Evolutionary conservation across 2,797 vertebrate species (phyloP), one percentile per base, ranked within the genome.

Genomic region (Catamblyrhynchus diadema): DNA sequence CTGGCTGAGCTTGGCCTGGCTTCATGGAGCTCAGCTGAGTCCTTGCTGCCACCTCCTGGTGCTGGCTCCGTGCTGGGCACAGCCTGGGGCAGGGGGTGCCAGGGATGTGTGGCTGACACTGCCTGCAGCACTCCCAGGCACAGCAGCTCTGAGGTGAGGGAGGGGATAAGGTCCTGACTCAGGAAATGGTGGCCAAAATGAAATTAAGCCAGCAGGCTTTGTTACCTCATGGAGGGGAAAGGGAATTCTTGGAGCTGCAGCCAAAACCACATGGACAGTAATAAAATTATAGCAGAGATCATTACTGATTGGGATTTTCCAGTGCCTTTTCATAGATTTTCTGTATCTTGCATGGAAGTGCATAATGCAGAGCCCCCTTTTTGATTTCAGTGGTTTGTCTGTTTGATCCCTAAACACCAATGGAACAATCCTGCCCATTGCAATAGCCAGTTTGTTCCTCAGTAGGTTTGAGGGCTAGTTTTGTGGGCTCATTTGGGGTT

Each of bases 41-140:
- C 94, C 97, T 86, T 97, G 95, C 96, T 98, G 98, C 97, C 97
- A 97, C 89, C 97, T 98, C 92, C 97, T 98, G 98, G 96, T 88
- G 47, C 21, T 45, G 47, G 7, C 53, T 72, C 61, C 56, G 32
- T 8, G 51, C 6, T 20, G 44, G 57, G 48, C 78, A 21, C 24
- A 10, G 81, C 35, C 27, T 56, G 12, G 56, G 33, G 8, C 25
- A 56, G 22, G 5, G 44, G 79, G 28, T 35, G 18, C 37, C 27
- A 5, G 2, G 54, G 37, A 3, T 23, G 27, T 5, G 27, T 5
- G 14, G 8, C n/a, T 33, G 35, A 2, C 15, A 15, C 32, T 6
- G 35, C 14, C 64, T 54, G 53, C 33, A 7, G 45, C 12, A 25
- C 24, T 24, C 25, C 22, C 4, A 6, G 42, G 57, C 57, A 37